These are phyloP conservation scores for Cyanistes caeruleus DNA, from an alignment of 2,113 vertebrate genomes.

Conservation along the genomic window DNA sequence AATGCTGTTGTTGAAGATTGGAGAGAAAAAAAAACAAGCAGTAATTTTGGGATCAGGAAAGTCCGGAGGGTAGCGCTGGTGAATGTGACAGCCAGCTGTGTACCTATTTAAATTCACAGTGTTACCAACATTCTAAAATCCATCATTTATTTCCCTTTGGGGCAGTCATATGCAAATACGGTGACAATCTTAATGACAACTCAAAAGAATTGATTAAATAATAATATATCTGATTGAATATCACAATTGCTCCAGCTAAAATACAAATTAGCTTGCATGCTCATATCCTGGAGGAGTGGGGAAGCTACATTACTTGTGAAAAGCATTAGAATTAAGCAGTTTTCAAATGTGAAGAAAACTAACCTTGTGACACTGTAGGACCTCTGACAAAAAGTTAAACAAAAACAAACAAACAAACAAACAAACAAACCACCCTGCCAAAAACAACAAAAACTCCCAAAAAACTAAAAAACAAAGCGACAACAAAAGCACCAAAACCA, in stretches of 20 bases:
- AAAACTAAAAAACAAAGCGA: no score
- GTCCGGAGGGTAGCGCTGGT: fast-evolving
- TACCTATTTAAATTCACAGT: background rate
- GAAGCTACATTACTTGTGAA: background rate
- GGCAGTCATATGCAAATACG: background rate
- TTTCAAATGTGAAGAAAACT: background rate
- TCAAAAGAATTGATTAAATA: background rate
- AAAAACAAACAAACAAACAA: no score
- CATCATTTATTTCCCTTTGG: background rate
- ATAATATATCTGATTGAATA: background rate
- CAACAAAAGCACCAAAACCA: no score
- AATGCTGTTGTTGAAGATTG: background rate
- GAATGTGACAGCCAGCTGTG: background rate
- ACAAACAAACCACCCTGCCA: no score
- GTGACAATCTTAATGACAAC: background rate
- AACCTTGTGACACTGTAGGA: background rate
- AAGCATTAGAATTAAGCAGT: background rate
- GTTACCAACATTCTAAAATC: background rate
- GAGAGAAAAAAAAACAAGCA: background rate
- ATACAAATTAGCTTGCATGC: background rate
- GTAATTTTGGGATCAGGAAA: background rate
- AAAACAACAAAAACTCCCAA: background rate
- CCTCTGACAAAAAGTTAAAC: no score
- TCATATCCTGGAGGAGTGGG: background rate
- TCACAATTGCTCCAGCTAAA: background rate